Percentiles rank a stretch among this genome's conserved stretches.
Conservation (phyloP, 2,797 vertebrate species). For the Cryptoprocta ferox region DNA sequence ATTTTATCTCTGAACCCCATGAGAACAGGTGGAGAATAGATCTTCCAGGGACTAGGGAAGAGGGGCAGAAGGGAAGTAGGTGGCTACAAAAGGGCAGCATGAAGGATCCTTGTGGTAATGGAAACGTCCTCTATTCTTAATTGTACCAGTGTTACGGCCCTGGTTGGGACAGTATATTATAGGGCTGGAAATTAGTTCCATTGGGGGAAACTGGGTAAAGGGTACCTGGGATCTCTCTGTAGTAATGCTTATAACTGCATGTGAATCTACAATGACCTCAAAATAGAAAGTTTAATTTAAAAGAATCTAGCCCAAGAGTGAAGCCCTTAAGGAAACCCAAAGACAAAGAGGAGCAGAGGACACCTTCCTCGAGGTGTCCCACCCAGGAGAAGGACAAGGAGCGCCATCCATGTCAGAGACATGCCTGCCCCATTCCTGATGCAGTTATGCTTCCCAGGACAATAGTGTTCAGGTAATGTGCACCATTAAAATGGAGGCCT, state of each 20-base stretch:
- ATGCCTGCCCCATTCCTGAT: neutral
- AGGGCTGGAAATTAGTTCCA: neutral
- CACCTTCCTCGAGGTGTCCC: neutral
- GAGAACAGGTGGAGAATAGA: neutral
- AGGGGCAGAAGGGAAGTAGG: neutral
- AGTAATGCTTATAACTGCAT: neutral
- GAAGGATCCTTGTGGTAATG: neutral
- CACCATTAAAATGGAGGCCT: neutral
- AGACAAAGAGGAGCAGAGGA: slow-evolving; percentile 1
- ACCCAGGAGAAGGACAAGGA: neutral
- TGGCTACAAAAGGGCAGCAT: neutral
- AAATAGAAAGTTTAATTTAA: slow-evolving; percentile 17
- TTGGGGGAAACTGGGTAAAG: neutral
- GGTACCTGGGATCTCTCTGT: neutral
- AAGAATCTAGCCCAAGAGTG: neutral
- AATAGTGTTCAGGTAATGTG: neutral
- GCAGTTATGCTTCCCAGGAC: neutral
- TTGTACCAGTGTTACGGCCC: neutral
- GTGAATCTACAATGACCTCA: slow-evolving; percentile 16
- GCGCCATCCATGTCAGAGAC: neutral
- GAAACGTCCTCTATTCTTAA: neutral
- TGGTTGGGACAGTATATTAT: neutral
- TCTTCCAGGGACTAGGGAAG: neutral
- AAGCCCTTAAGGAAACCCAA: neutral
- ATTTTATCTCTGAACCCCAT: neutral